Evolutionary conservation across 2,888 invertebrate species (phyloP).

Genomic region (Liopterus haemorrhoidalis): DNA sequence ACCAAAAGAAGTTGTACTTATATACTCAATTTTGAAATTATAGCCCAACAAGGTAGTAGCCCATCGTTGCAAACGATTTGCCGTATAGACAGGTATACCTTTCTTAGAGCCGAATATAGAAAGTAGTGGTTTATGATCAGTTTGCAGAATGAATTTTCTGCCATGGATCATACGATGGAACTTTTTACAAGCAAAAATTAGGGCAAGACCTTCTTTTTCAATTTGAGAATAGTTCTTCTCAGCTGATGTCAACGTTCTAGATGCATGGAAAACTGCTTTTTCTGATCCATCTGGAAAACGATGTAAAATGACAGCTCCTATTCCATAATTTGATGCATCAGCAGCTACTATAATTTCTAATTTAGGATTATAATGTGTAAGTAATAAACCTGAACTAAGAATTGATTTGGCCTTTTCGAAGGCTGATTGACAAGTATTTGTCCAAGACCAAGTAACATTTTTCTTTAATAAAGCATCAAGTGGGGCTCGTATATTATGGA

Average conservation of each 20-base stretch:
- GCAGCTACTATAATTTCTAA: background rate
- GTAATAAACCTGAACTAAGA: background rate
- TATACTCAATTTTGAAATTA: slow-evolving; percentile 31
- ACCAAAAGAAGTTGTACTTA: slow-evolving; percentile 29
- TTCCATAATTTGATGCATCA: background rate
- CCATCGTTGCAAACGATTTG: slow-evolving; percentile 31
- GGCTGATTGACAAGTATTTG: background rate
- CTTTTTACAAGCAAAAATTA: slow-evolving; percentile 36
- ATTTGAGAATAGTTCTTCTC: slow-evolving; percentile 39
- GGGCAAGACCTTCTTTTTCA: slow-evolving; percentile 38
- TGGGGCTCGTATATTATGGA: background rate
- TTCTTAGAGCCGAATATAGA: slow-evolving; percentile 37
- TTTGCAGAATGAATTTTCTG: slow-evolving; percentile 36
- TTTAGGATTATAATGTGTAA: background rate
- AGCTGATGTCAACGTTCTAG: slow-evolving; percentile 34
- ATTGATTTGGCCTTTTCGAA: background rate
- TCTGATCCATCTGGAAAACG: background rate
- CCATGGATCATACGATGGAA: slow-evolving; percentile 38
- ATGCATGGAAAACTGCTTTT: slow-evolving; percentile 28
- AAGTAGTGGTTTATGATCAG: slow-evolving; percentile 37
- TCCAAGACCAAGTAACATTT: background rate
- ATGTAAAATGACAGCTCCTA: background rate
- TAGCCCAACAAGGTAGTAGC: slow-evolving; percentile 28
- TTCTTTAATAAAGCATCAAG: background rate
- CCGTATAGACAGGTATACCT: slow-evolving; percentile 27